These are phyloP conservation scores for Tetramorium bicarinatum DNA, from an alignment of 2,888 invertebrate genomes.

Conservation along the genomic window DNA sequence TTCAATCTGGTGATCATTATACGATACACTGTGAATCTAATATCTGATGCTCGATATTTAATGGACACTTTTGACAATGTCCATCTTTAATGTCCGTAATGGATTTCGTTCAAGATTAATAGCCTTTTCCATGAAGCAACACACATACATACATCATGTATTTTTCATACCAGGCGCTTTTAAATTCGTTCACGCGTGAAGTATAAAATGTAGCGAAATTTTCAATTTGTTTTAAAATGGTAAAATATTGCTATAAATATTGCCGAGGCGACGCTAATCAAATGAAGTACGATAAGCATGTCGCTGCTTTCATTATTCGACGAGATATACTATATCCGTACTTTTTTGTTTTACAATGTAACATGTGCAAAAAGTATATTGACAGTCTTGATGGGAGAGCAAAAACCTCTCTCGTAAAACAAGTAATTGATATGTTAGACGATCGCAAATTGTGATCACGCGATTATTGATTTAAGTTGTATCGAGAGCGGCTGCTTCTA, in stretches of 20 bases:
- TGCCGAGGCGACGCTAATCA: background rate
- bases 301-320: background rate
- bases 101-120: slow-evolving; percentile 53
- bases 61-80: slow-evolving; percentile 51
- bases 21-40: slow-evolving; percentile 28
- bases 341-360: background rate
- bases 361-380: slow-evolving; percentile 1
- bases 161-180: slow-evolving; percentile 32
- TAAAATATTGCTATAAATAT: slow-evolving; percentile 6
- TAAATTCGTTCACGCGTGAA: slow-evolving; percentile 18
- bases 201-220: slow-evolving; percentile 19
- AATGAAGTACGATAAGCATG: background rate
- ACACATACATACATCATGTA: background rate
- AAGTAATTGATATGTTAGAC: slow-evolving; percentile 14
- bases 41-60: slow-evolving; percentile 39
- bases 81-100: slow-evolving; percentile 53
- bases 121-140: background rate
- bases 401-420: slow-evolving; percentile 14
- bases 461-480: slow-evolving; percentile 43
- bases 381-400: slow-evolving; percentile 8
- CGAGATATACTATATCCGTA: background rate
- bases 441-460: slow-evolving; percentile 31
- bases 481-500: slow-evolving; percentile 58
- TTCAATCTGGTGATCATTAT: slow-evolving; percentile 27
- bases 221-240: slow-evolving; percentile 17